Evolutionary conservation across 2,113 vertebrate species (phyloP).

Genomic region (Tetrax tetrax): DNA sequence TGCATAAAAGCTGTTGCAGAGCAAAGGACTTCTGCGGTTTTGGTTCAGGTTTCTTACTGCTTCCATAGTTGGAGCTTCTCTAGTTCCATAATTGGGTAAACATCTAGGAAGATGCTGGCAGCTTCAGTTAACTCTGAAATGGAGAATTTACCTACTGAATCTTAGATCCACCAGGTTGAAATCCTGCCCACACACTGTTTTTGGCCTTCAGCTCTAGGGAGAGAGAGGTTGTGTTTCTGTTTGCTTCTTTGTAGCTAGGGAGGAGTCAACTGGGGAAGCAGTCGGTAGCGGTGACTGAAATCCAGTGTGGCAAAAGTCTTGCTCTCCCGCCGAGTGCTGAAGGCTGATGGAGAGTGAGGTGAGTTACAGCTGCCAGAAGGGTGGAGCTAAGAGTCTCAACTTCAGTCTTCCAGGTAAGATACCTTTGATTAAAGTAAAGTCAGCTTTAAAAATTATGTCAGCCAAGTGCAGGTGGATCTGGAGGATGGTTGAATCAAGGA

Average conservation of each 20-base stretch:
- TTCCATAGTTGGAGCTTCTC: not conserved
- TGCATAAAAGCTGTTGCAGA: not conserved
- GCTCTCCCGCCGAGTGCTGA: not conserved
- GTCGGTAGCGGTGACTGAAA: not conserved
- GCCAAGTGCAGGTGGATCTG: not conserved
- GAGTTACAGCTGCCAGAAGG: not conserved
- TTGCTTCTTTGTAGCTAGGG: constrained; percentile 40
- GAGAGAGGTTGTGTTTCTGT: constrained; percentile 13
- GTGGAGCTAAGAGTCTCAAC: not conserved
- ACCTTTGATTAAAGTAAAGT: not conserved
- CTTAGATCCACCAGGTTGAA: not conserved
- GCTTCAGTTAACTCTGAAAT: not conserved
- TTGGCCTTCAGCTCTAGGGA: not conserved
- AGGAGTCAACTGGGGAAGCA: not conserved
- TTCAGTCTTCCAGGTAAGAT: constrained; percentile 56
- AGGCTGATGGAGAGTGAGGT: not conserved
- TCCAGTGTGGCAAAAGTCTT: not conserved
- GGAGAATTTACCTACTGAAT: not conserved
- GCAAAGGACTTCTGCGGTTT: not conserved
- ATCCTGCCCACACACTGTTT: rapidly evolving
- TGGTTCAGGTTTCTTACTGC: not conserved
- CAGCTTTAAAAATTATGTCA: not conserved
- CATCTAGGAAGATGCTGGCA: not conserved
- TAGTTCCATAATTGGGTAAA: not conserved
- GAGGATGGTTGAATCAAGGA: not conserved